Percentiles rank a stretch among this genome's conserved stretches.
Evolutionary conservation across 2,888 invertebrate genomes (phyloP).

Genomic region (Myathropa florea): DNA sequence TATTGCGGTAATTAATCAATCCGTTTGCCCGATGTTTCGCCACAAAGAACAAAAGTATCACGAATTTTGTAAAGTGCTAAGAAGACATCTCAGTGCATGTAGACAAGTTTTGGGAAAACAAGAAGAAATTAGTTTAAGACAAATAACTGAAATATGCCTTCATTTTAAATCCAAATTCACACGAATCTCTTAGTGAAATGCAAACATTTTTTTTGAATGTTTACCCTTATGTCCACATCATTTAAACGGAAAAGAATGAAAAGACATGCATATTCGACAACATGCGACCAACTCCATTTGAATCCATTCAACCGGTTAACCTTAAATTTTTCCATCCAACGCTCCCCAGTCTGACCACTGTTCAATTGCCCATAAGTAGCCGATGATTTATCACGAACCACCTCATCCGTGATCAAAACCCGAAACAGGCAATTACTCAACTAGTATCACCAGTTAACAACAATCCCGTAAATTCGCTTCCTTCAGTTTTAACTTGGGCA

Average conservation of each 20-base stretch:
- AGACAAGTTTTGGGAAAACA: too few species aligned
- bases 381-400: constrained; percentile 40
- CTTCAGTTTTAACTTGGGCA: constrained; percentile 25
- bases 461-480: constrained; percentile 30
- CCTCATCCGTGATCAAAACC: constrained; percentile 48
- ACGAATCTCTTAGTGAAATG: too few species aligned
- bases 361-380: constrained; percentile 47
- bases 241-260: background rate
- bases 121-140: too few species aligned
- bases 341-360: background rate
- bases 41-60: too few species aligned
- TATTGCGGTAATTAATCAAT: too few species aligned
- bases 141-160: too few species aligned
- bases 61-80: too few species aligned
- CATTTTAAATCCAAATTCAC: too few species aligned
- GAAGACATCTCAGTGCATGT: too few species aligned
- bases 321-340: background rate
- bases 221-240: background rate
- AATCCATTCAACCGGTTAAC: background rate
- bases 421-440: constrained; percentile 50
- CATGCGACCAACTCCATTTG: background rate
- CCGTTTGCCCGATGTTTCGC: too few species aligned
- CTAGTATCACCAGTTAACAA: constrained; percentile 32
- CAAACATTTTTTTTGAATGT: background rate
- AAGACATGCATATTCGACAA: background rate